A percentile compares a stretch with the other conserved stretches of the same genome.
phyloP scores from a whole-genome alignment of 2,888 invertebrate genomes.

The Sthenelais limicola region DNA sequence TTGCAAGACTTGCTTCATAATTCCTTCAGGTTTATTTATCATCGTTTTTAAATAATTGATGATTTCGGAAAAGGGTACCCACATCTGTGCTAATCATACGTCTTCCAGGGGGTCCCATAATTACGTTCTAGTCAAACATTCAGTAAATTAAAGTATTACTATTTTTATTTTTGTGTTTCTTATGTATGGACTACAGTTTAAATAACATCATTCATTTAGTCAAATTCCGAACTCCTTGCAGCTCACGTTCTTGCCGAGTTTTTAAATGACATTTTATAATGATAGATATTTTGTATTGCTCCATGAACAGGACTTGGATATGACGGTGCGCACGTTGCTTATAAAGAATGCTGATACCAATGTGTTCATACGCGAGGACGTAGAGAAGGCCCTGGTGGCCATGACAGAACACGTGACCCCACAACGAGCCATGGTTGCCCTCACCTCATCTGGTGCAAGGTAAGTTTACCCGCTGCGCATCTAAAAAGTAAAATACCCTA shows the following conservation, averaged over 20 bases:
- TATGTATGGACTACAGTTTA: neutral
- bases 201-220: neutral
- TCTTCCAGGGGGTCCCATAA: too few relatives aligned
- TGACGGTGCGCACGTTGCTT: slow-evolving; percentile 84
- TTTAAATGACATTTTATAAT: neutral
- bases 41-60: too few relatives aligned
- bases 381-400: slow-evolving; percentile 84
- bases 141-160: neutral
- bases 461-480: slow-evolving; percentile 67
- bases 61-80: too few relatives aligned
- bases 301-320: slow-evolving; percentile 92
- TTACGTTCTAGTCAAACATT: neutral
- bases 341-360: slow-evolving; percentile 95
- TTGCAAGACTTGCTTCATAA: too few relatives aligned
- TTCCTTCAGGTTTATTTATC: too few relatives aligned
- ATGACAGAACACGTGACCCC: slow-evolving; percentile 86
- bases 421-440: slow-evolving; percentile 69
- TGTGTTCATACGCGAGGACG: slow-evolving; percentile 88
- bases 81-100: too few relatives aligned
- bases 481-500: too few relatives aligned
- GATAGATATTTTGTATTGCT: slow-evolving; percentile 38
- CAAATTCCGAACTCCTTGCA: neutral
- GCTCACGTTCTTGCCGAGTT: neutral
- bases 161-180: neutral
- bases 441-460: slow-evolving; percentile 71